Evolutionary conservation across 23 tunicate genomes (phyloP).

Genomic region (Trididemnum clinides): DNA sequence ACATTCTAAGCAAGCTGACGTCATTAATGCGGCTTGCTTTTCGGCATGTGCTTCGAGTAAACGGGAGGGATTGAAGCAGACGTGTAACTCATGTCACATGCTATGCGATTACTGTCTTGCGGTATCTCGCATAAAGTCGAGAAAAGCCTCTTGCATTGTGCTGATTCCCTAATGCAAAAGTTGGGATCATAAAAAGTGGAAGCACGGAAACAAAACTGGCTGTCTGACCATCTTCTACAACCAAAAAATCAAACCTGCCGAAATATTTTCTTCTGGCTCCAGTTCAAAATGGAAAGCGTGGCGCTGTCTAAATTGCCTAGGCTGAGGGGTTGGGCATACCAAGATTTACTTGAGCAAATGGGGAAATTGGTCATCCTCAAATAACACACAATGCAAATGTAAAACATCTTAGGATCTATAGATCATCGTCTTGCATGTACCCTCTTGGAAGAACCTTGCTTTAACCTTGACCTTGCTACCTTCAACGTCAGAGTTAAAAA

Average conservation of each 20-base stretch:
- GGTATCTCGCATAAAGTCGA: not conserved
- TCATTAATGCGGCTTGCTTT: not conserved
- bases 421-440: not conserved
- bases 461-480: too few relatives aligned
- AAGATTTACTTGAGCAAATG: not conserved
- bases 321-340: not conserved
- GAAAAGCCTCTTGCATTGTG: constrained; percentile 7
- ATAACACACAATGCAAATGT: not conserved
- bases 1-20: not conserved
- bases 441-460: too few relatives aligned
- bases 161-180: not conserved
- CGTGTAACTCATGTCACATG: not conserved
- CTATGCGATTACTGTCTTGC: too few relatives aligned
- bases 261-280: too few relatives aligned
- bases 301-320: too few relatives aligned
- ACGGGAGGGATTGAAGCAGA: not conserved
- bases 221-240: too few relatives aligned
- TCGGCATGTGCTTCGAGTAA: not conserved
- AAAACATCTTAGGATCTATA: not conserved
- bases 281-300: too few relatives aligned
- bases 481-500: too few relatives aligned
- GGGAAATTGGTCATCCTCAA: not conserved
- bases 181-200: not conserved
- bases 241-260: too few relatives aligned
- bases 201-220: too few relatives aligned